Base-by-base conservation (phyloP, 2,797 vertebrate genomes). In the Chlorospingus flavigularis region DNA sequence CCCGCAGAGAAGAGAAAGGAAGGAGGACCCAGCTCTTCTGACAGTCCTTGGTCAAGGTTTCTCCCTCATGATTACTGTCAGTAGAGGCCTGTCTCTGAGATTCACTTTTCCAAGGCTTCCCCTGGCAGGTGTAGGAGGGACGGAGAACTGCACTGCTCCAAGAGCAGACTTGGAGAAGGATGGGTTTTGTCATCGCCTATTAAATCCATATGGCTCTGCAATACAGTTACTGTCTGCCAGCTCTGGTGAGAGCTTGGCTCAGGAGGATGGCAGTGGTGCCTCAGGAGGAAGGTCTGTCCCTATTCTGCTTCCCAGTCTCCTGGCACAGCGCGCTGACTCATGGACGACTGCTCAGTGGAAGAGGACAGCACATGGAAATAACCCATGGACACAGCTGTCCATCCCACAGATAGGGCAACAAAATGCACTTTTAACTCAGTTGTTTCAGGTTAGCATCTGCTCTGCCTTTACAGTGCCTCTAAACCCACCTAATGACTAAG, bases 1-100 rank as follows among this genome's bases (percentile, higher is more conserved):
- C 53, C 47, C 70, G n/a, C 30, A 68, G 31, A 31, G 50, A 45
- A 61, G 39, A 45, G 21, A 40, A 66, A 45, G 13, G 39, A 33
- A 86, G 21, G 37, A 86, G 37, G 53, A 82, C 2, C 0, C 12
- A 62, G 53, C n/a, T 39, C 21, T 45, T 86, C 33, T 26, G 43
- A 51, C 15, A 45, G 60, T 51, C 25, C 31, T 62, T n/a, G 53
- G n/a, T 42, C 26, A 65, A 45, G 5, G 24, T 33, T 83, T 48
- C 48, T 48, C 25, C 39, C 10, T 61, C 35, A n/a, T 1, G 53
- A 62, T 20, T 43, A 28, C 53, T 2, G 4, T 23, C 25, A 76
- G 23, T 26, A 45, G 58, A 73, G 11, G 58, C 17, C 5, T 3
- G 7, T 39, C 42, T 30, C 39, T 8, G 17, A 0, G 0, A 43